Conservation (phyloP, 2,113 vertebrate species). For the Macroglossus sobrinus region DNA sequence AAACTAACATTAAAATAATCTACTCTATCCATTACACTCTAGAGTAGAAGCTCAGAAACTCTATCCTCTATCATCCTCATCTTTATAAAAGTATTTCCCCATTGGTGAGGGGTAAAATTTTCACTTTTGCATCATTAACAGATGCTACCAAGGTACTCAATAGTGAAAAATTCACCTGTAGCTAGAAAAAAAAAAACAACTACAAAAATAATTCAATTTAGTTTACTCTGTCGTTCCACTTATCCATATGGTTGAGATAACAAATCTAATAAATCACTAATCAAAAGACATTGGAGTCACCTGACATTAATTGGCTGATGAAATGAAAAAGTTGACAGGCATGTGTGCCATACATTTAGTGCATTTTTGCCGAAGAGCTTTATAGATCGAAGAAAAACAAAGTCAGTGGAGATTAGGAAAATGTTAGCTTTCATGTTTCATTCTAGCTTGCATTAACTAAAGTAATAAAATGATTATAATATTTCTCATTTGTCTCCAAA, state of each 20-base stretch:
- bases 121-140: not conserved
- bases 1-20: not conserved
- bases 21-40: not conserved
- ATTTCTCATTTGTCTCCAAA: not conserved
- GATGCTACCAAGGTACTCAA: not conserved
- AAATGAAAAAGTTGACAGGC: not conserved
- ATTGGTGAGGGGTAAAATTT: accelerated
- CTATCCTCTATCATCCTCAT: accelerated
- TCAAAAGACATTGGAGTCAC: not conserved
- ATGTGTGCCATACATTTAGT: not conserved
- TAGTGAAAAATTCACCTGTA: not conserved
- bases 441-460: not conserved
- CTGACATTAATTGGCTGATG: not conserved
- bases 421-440: not conserved
- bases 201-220: not conserved
- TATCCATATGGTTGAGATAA: not conserved
- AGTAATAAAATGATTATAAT: not conserved
- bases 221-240: not conserved
- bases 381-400: not conserved
- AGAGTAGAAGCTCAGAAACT: not conserved
- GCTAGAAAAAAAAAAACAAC: not conserved
- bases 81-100: not conserved
- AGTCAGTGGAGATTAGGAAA: not conserved
- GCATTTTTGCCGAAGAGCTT: not conserved
- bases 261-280: not conserved